A percentile compares a stretch with the other conserved stretches of the same genome.
These are phyloP conservation scores for Loxodonta africana DNA, from an alignment of 2,113 vertebrate species.

Conservation along the genomic window DNA sequence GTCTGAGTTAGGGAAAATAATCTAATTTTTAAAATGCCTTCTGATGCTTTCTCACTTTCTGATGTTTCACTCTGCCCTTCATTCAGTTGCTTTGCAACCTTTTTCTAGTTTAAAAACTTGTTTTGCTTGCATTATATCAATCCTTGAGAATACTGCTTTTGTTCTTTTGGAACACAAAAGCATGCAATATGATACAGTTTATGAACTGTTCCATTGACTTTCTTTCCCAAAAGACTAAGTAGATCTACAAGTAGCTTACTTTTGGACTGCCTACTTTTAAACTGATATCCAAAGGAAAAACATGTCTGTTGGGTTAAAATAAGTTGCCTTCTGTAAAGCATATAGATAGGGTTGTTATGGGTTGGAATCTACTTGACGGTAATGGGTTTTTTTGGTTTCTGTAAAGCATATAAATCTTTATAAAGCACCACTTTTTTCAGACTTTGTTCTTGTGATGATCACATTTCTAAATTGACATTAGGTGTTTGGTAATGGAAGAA, in stretches of 20 bases:
- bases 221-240: neutral
- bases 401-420: neutral
- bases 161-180: slow-evolving; percentile 51
- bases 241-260: slow-evolving; percentile 9
- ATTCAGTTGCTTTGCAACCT: slow-evolving; percentile 15
- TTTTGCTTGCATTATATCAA: neutral
- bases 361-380: no score
- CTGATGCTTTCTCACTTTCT: neutral
- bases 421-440: slow-evolving; percentile 2
- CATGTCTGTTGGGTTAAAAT: slow-evolving; percentile 20
- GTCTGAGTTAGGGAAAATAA: neutral
- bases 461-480: slow-evolving; percentile 30
- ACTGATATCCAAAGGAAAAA: neutral
- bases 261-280: neutral
- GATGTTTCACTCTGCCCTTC: slow-evolving; percentile 32
- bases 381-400: neutral
- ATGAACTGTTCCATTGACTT: neutral
- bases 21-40: slow-evolving; percentile 30
- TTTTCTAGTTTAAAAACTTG: slow-evolving; percentile 42
- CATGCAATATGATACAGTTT: neutral
- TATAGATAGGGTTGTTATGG: no score
- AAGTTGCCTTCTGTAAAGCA: neutral
- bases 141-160: slow-evolving; percentile 47
- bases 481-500: neutral
- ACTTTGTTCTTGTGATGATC: neutral